phyloP scores from a whole-genome alignment of 2,113 vertebrate genomes.

The Rhinoderma darwinii region DNA sequence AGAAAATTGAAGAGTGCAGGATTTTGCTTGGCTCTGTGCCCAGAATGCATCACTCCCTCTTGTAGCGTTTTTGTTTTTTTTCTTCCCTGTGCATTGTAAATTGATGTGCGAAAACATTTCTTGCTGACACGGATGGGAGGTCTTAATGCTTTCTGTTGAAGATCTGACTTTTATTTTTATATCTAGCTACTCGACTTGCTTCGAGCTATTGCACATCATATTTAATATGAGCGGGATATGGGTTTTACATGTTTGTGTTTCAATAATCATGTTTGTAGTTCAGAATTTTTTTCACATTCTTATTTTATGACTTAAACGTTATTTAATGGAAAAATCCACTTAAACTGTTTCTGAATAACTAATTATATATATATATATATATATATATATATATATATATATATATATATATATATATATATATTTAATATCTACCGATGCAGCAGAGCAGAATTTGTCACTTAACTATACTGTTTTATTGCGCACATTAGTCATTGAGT shows the following conservation, averaged over 20 bases:
- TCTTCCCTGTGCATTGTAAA: conserved; percentile 67
- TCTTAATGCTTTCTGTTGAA: conserved; percentile 79
- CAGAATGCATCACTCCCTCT: conserved; percentile 79
- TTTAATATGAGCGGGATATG: conserved; percentile 26
- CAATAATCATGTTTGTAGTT: conserved; percentile 23
- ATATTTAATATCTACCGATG: no score
- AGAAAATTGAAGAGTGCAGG: conserved; percentile 81
- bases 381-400: no score
- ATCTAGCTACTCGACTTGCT: conserved; percentile 75
- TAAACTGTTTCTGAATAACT: no score
- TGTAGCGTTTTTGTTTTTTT: conserved; percentile 71
- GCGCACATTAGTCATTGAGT: no score
- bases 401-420: no score
- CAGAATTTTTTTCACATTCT: background rate
- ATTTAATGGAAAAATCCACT: no score
- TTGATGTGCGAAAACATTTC: conserved; percentile 76
- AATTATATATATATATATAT: no score
- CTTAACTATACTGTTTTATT: no score
- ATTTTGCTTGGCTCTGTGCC: conserved; percentile 81
- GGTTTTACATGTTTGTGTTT: conserved; percentile 29
- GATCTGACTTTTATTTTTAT: conserved; percentile 84
- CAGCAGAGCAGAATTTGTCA: no score
- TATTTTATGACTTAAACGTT: background rate
- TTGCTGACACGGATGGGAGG: conserved; percentile 72
- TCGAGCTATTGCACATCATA: conserved; percentile 73